Conservation (phyloP, 2,113 vertebrate species). For the Speoplatyrhinus poulsoni region DNA sequence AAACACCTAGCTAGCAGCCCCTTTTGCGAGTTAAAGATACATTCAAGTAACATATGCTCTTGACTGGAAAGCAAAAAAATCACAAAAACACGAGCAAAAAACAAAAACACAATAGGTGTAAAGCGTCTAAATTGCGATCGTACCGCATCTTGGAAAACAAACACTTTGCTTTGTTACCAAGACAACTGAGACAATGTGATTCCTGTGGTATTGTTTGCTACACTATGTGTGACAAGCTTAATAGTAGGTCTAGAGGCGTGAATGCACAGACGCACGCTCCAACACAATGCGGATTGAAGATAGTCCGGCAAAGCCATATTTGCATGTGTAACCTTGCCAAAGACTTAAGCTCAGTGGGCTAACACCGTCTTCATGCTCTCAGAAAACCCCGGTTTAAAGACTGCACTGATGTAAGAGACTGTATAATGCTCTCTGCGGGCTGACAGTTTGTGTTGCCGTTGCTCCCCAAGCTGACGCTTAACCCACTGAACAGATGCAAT, state of each 20-base stretch:
- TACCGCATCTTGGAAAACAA: conserved; percentile 79
- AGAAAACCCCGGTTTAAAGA: conserved; percentile 52
- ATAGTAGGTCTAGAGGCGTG: conserved; percentile 60
- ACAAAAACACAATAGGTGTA: conserved; percentile 76
- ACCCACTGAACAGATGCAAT: conserved; percentile 32
- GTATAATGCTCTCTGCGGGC: conserved; percentile 57
- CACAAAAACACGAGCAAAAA: neutral
- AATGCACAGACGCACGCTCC: conserved; percentile 46
- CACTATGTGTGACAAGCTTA: conserved; percentile 73
- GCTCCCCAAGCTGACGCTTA: conserved; percentile 44
- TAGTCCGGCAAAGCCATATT: conserved; percentile 60
- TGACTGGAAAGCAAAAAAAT: conserved; percentile 43
- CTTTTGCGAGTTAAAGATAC: conserved; percentile 75
- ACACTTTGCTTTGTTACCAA: conserved; percentile 83
- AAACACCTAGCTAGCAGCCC: conserved; percentile 76
- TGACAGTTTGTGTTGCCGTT: conserved; percentile 49
- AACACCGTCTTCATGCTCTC: conserved; percentile 45
- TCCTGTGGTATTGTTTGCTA: conserved; percentile 70
- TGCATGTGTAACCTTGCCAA: conserved; percentile 63
- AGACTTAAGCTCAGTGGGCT: conserved; percentile 56
- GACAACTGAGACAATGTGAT: conserved; percentile 81
- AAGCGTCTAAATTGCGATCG: conserved; percentile 80
- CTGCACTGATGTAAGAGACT: conserved; percentile 50
- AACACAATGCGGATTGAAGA: conserved; percentile 56
- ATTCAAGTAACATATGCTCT: conserved; percentile 81